Base-by-base conservation (phyloP, 2,888 invertebrate species). In the Pristionchus entomophagus region DNA sequence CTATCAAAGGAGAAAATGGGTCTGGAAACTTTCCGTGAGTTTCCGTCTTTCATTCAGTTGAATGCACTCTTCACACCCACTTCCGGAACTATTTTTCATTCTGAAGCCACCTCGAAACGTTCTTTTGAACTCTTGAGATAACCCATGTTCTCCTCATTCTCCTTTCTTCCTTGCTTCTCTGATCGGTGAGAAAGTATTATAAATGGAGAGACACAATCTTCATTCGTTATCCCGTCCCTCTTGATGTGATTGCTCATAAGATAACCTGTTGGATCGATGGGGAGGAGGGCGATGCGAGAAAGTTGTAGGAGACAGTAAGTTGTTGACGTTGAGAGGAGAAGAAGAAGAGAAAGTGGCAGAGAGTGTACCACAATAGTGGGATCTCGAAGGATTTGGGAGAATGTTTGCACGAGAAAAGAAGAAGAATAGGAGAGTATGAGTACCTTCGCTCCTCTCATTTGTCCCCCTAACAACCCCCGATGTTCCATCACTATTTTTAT, bases 291-390 rank as follows among this genome's bases (percentile, higher is more conserved):
- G n/a, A n/a, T n/a, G 59, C n/a, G 65, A 73, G 73, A 73, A 73
- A 35, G 65, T 65, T 65, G 65, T 65, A 65, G 35, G 65, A 65
- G 65, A 73, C 73, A 45, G 73, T 73, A 73, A 73, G 38, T 45
- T 73, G 73, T 73, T 73, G 73, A 73, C 73, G 73, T 41, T 35
- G 73, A n/a, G 41, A 73, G 41, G 73, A 73, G 73, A 45, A 26
- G 65, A 45, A n/a, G n/a, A n/a, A n/a, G n/a, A n/a, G n/a, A n/a
- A n/a, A n/a, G n/a, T n/a, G n/a, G n/a, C n/a, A n/a, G 41, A 73
- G 73, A 73, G 73, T 41, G 73, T 35, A 22, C 65, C 65, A 65
- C 65, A 35, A 73, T 38, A 45, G 73, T 41, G 73, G 41, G 73
- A 73, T 73, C 41, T 65, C 0, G 35, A 35, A 29, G 35, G 65